Evolutionary conservation across 1,140 invertebrate species (phyloP).

Genomic region (Saccostrea cuccullata): DNA sequence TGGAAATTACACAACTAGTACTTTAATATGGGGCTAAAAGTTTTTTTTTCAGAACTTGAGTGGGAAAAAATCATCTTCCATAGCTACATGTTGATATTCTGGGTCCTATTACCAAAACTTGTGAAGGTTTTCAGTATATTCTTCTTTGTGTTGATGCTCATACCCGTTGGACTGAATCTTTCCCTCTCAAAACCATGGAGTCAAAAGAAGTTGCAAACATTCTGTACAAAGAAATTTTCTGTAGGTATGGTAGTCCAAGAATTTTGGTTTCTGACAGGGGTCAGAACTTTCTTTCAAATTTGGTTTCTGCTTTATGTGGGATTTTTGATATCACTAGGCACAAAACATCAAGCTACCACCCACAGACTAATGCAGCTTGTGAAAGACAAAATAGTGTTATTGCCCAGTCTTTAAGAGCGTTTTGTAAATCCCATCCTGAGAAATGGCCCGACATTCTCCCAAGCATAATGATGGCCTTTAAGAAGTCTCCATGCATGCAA

Average conservation of each 20-base stretch:
- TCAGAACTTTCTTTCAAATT: constrained; percentile 53
- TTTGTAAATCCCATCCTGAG: constrained; percentile 43
- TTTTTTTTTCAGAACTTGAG: no score
- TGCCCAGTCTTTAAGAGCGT: constrained; percentile 39
- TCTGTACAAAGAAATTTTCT: constrained; percentile 51
- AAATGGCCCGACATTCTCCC: constrained; percentile 52
- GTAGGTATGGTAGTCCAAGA: constrained; percentile 42
- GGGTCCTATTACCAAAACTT: constrained; percentile 40
- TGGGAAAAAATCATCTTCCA: no score
- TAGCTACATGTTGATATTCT: constrained; percentile 49
- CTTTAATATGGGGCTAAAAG: no score
- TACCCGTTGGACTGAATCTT: constrained; percentile 53
- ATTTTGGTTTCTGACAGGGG: constrained; percentile 54
- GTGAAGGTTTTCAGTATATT: constrained; percentile 51
- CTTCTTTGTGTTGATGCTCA: constrained; percentile 51
- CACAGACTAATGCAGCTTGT: constrained; percentile 35
- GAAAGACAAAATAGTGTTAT: constrained; percentile 42
- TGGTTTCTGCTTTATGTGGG: constrained; percentile 59
- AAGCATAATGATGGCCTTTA: constrained; percentile 54
- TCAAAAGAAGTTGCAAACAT: constrained; percentile 48
- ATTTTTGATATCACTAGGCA: constrained; percentile 55
- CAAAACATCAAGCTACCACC: constrained; percentile 43
- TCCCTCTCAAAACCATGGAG: constrained; percentile 47
- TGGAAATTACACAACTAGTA: no score
- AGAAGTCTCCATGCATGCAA: constrained; percentile 52